These are phyloP conservation scores for Trissolcus japonicus DNA, from an alignment of 2,888 invertebrate species.

Conservation along the genomic window DNA sequence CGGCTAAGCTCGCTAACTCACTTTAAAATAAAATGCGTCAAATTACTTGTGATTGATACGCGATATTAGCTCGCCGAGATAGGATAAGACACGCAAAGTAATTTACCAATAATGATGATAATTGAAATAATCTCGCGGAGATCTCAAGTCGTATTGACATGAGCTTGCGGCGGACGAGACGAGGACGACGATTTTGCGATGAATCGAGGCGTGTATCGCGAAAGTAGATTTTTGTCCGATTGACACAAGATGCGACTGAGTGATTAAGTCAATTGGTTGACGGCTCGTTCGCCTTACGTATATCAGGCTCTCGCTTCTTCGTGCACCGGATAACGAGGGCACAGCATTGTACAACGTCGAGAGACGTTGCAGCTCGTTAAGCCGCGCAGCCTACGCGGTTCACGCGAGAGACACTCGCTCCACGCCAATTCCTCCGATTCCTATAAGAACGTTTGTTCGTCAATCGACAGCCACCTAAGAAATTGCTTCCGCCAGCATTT, in stretches of 20 bases:
- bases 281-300: constrained; percentile 54
- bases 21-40: constrained; percentile 42
- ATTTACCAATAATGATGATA: constrained; percentile 57
- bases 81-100: constrained; percentile 54
- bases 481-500: constrained; percentile 54
- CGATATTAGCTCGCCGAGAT: constrained; percentile 40
- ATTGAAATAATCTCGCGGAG: constrained; percentile 53
- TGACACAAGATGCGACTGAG: constrained; percentile 67
- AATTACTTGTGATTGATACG: constrained; percentile 52
- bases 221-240: constrained; percentile 63
- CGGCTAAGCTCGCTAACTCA: constrained; percentile 13
- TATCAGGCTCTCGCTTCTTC: constrained; percentile 47
- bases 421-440: constrained; percentile 54
- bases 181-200: constrained; percentile 46
- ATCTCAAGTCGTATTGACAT: constrained; percentile 46
- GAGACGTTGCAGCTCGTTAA: constrained; percentile 61
- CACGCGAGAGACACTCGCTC: constrained; percentile 66
- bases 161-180: constrained; percentile 47
- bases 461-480: constrained; percentile 56
- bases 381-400: constrained; percentile 69
- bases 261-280: constrained; percentile 68
- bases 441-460: constrained; percentile 54
- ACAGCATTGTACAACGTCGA: constrained; percentile 69
- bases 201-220: constrained; percentile 55
- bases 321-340: constrained; percentile 70